phyloP scores from a whole-genome alignment of 1,140 invertebrate genomes.

The Rhizoglyphus robini region DNA sequence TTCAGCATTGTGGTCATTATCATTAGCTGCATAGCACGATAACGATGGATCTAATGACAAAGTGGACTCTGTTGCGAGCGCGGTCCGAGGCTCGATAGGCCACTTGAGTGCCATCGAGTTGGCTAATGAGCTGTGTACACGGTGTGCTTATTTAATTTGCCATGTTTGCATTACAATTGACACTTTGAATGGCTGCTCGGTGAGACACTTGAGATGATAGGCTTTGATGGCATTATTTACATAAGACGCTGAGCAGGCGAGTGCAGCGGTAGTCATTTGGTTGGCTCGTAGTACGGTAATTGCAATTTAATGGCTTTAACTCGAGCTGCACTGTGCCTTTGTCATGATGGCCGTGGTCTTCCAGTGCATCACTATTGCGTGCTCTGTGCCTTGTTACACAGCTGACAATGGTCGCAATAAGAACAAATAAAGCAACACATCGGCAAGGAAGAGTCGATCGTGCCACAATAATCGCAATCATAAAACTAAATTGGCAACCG shows the following conservation, averaged over 20 bases:
- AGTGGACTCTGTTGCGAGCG: too few species aligned
- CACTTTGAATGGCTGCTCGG: slow-evolving; percentile 2
- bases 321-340: background rate
- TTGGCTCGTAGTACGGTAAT: background rate
- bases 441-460: background rate
- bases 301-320: slow-evolving; percentile 6
- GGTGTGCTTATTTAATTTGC: too few species aligned
- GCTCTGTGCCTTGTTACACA: background rate
- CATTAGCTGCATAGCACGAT: slow-evolving; percentile 4
- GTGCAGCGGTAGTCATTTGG: slow-evolving; percentile 6
- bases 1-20: background rate
- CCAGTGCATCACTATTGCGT: background rate
- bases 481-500: slow-evolving; percentile 8
- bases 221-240: background rate
- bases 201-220: slow-evolving; percentile 2
- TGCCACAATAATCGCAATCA: slow-evolving; percentile 1
- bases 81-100: too few species aligned
- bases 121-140: too few species aligned
- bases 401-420: slow-evolving; percentile 4
- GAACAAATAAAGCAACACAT: slow-evolving; percentile 14
- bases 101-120: too few species aligned
- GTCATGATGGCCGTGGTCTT: background rate
- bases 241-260: background rate
- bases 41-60: slow-evolving; percentile 2
- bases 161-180: too few species aligned